Evolutionary conservation across 1,140 invertebrate genomes (phyloP).

Genomic region (Cherax quadricarinatus): DNA sequence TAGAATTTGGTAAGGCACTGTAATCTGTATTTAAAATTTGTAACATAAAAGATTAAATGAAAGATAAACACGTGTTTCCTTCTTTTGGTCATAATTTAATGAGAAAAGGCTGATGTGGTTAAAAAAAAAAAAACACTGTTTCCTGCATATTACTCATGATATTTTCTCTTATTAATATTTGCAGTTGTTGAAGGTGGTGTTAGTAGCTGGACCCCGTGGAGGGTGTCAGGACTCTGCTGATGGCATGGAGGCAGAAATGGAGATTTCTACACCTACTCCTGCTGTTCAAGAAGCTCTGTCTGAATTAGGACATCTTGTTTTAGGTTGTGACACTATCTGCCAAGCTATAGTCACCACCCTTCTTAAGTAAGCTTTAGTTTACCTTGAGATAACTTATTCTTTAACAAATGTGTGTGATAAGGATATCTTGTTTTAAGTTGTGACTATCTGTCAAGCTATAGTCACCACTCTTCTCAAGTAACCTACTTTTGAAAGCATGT

Average conservation of each 20-base stretch:
- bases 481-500: too few species aligned
- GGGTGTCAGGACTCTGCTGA: conserved; percentile 77
- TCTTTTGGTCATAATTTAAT: too few species aligned
- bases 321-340: conserved; percentile 82
- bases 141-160: too few species aligned
- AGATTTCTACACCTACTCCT: conserved; percentile 81
- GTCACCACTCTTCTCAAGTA: conserved; percentile 75
- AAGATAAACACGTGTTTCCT: too few species aligned
- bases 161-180: conserved; percentile 69
- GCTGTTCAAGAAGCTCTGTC: conserved; percentile 80
- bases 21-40: too few species aligned
- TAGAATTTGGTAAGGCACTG: too few species aligned
- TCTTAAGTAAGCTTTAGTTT: conserved; percentile 71
- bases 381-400: too few species aligned
- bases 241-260: conserved; percentile 82
- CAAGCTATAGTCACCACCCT: conserved; percentile 77
- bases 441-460: conserved; percentile 80
- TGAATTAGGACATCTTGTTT: conserved; percentile 84
- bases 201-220: conserved; percentile 57
- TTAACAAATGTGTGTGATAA: conserved; percentile 77
- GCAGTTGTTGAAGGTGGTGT: conserved; percentile 76
- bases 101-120: too few species aligned
- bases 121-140: too few species aligned
- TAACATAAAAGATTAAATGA: too few species aligned
- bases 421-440: conserved; percentile 83